Base-by-base conservation (phyloP, 2,888 invertebrate genomes). In the Eupithecia abbreviata region DNA sequence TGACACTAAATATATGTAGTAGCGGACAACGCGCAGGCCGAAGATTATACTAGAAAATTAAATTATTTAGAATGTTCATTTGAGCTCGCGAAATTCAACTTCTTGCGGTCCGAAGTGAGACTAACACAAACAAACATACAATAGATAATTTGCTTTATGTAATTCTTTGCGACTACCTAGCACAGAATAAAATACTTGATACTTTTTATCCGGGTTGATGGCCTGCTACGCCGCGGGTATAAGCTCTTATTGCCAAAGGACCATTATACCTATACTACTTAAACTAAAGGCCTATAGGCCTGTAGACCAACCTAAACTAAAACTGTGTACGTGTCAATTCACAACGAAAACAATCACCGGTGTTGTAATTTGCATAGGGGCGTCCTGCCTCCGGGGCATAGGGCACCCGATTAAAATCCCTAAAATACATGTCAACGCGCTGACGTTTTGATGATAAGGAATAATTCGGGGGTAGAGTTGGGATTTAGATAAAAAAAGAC, bases 361-460 rank as follows among this genome's bases (percentile, higher is more conserved):
- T 84, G 86, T 85, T 85, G 83, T 86, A 89, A 93, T 94, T 93
- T 93, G 90, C 94, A 93, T 93, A 91, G 90, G 87, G 90, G 90
- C 81, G 85, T 65, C 68, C 81, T 83, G 83, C 83, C 79, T 74
- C 85, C 82, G 72, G 82, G 82, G 84, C 69, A 49, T 12, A 30
- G 85, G 82, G 84, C 85, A 79, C 84, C 86, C 92, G 91, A 93
- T 93, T 93, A 93, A 93, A 93, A 92, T 90, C 91, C 91, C 92
- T 90, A 92, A 93, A 94, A 93, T 93, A 92, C 90, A 92, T 92
- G 92, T 92, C 93, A 92, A 88, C 92, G 93, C 93, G 94, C 93
- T 94, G 94, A 93, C 94, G 90, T 93, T 93, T 92, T 93, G 93
- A 94, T 92, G 93, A 93, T 92, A 90, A 90, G 91, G 92, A 92